Percentiles rank a stretch among this genome's conserved stretches.
Evolutionary conservation across 1,140 invertebrate genomes (phyloP).

Genomic region (Idris sp.): DNA sequence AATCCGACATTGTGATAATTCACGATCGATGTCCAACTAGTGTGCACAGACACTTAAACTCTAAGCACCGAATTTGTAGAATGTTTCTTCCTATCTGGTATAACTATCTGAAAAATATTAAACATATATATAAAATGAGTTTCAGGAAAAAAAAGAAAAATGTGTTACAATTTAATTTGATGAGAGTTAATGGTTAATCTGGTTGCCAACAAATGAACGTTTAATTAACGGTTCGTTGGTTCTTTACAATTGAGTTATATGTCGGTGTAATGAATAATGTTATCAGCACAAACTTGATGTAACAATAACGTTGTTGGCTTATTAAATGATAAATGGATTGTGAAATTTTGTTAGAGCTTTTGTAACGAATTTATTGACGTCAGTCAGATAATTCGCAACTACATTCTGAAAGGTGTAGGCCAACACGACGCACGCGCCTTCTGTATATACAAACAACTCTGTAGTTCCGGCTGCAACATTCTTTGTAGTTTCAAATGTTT

Average conservation of each 20-base stretch:
- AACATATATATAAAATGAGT: no score
- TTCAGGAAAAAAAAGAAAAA: neutral
- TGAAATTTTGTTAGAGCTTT: constrained; percentile 35
- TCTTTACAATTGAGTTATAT: constrained; percentile 2
- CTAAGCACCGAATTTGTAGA: constrained; percentile 1
- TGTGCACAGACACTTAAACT: constrained; percentile 1
- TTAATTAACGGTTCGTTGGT: constrained; percentile 19
- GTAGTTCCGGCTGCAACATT: neutral
- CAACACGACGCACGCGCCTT: neutral
- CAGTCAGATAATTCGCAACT: constrained; percentile 20
- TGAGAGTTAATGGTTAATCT: constrained; percentile 21
- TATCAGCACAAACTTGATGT: neutral
- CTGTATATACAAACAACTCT: constrained; percentile 6
- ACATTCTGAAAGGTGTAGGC: no score
- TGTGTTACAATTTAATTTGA: no score
- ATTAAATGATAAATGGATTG: constrained; percentile 36
- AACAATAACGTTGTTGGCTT: constrained; percentile 14
- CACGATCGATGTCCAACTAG: constrained; percentile 10
- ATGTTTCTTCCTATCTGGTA: no score
- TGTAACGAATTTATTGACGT: constrained; percentile 38
- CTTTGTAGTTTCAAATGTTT: constrained; percentile 13
- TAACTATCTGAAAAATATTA: no score
- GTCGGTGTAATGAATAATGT: constrained; percentile 3
- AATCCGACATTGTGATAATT: constrained; percentile 25
- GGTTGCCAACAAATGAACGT: constrained; percentile 9